These are phyloP conservation scores for Petrosia ficiformis DNA, from an alignment of 37 sponge, comb jelly and placozoan species.

Conservation along the genomic window DNA sequence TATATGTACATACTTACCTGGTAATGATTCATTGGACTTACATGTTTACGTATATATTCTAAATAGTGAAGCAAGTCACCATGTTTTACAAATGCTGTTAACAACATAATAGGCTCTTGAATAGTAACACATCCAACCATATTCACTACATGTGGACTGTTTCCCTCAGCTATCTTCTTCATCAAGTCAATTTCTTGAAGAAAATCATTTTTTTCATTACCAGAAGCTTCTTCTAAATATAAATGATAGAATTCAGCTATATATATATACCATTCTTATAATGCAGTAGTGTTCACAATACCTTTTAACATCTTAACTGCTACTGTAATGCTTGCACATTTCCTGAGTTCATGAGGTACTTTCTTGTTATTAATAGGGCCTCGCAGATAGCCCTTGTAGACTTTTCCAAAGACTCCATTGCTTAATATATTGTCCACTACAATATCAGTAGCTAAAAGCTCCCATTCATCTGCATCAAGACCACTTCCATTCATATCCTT, in stretches of 20 bases:
- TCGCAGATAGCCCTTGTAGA: background rate
- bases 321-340: background rate
- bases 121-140: constrained; percentile 73
- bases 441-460: background rate
- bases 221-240: constrained; percentile 30
- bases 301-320: background rate
- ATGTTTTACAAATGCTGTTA: constrained; percentile 51
- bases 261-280: background rate
- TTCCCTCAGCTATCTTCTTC: constrained; percentile 60
- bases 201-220: constrained; percentile 58
- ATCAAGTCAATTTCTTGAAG: constrained; percentile 65
- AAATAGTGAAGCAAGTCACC: constrained; percentile 63
- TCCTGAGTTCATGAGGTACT: background rate
- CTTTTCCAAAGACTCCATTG: background rate
- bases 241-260: background rate
- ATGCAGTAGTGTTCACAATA: background rate
- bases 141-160: constrained; percentile 60
- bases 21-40: constrained; percentile 7
- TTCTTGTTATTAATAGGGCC: background rate
- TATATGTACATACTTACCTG: background rate
- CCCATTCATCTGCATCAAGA: constrained; percentile 1
- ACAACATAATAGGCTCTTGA: constrained; percentile 64
- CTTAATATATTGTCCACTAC: background rate
- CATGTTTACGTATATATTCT: constrained; percentile 33
- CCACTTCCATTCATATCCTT: no score